Percentiles rank a stretch among this genome's conserved stretches.
Evolutionary conservation across 2,113 vertebrate species (phyloP).

Genomic region (Thamnophis sirtalis): DNA sequence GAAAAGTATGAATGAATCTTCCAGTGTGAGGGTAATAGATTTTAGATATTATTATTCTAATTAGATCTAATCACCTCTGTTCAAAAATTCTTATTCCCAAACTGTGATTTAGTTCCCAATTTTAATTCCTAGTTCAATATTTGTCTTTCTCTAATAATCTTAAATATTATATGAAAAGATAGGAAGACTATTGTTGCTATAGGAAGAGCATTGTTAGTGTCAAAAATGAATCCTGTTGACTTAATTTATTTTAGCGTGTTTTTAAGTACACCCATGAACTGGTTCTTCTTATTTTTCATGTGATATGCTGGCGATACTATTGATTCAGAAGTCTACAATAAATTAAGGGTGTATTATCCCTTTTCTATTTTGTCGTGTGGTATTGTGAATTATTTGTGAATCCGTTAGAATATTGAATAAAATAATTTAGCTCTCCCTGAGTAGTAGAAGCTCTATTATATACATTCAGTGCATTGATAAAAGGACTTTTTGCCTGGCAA

Average conservation of each 20-base stretch:
- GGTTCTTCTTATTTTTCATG: constrained; percentile 14
- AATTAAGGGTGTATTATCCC: constrained; percentile 54
- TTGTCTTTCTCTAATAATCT: not conserved
- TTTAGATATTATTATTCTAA: not conserved
- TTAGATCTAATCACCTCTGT: not conserved
- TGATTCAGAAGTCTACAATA: not conserved
- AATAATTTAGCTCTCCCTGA: not conserved
- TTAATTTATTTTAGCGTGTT: constrained; percentile 36
- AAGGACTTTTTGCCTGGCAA: not conserved
- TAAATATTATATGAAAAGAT: not conserved
- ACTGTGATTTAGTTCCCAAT: not conserved
- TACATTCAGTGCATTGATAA: not conserved
- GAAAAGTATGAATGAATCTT: not conserved
- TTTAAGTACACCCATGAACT: constrained; percentile 1
- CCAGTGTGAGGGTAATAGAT: not conserved
- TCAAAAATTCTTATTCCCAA: not conserved
- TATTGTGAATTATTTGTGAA: not conserved
- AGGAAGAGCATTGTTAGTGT: not conserved
- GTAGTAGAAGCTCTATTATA: not conserved
- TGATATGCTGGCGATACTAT: constrained; percentile 46
- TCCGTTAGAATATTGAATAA: not conserved
- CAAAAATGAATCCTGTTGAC: constrained; percentile 62
- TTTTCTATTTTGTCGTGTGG: constrained; percentile 48
- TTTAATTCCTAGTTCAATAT: not conserved
- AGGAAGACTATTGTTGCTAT: not conserved